Base-by-base conservation (phyloP, 30 jellyfish, hydroid and myxozoan genomes). In the Aurelia aurita region DNA sequence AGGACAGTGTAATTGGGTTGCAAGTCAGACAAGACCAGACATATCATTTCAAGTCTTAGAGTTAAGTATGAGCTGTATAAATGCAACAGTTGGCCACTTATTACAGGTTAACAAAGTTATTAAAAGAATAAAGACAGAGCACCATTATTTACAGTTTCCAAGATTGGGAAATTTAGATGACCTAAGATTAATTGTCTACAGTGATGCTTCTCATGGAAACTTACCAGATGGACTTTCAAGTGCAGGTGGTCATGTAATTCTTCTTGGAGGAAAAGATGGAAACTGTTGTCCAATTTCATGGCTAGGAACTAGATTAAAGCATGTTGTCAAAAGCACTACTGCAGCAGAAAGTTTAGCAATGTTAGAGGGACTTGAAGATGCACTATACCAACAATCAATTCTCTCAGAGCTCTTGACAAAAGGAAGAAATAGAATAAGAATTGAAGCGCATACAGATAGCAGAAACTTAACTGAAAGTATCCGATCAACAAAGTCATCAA, bases 401-500 rank as follows among this genome's bases (percentile, higher is more conserved):
- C 27, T 65, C 10, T 5, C 9, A 20, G 77, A 65, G n/a, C 11
- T 59, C 16, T 16, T 47, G 13, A 47, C 10, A 8, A 16, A 8
- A 10, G 13, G 16, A 47, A 16, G 16, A 8, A 16, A 16, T 8
- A 10, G 16, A 16, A 47, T 47, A 25, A 12, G 12, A 12, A 59
- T 67, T 10, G 68, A 26, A 6, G 15, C 68, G 15, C 64, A 11
- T 8, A 67, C 62, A 26, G 79, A 67, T 22, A 67, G 22, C 22
- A 67, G 22, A 27, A 11, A 9, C 15, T 66, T 67, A 9, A 13
- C 8, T 12, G 79, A 67, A 25, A 6, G 68, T 67, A 11, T 35
- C 10, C 63, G 22, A 11, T 67, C 79, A 67, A 79, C 87, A 15
- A 82, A 58, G 23, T 27, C 91, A 22, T 60, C 44, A 22, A 74